Evolutionary conservation across 2,888 invertebrate genomes (phyloP).

Genomic region (Opisthograptis luteolata): DNA sequence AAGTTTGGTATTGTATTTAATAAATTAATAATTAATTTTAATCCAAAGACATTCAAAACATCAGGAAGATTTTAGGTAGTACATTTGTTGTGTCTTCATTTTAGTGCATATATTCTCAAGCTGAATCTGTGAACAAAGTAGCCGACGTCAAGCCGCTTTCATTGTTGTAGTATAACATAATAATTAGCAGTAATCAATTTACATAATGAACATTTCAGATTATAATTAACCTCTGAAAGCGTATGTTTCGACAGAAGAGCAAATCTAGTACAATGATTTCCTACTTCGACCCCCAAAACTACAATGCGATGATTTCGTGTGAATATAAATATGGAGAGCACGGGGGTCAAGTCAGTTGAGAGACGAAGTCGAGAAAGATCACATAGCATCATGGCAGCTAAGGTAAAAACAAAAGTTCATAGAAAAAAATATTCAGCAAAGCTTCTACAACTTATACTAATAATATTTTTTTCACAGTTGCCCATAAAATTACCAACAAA

Average conservation of each 20-base stretch:
- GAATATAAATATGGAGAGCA: slow-evolving; percentile 64
- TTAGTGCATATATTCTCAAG: neutral
- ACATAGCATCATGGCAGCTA: slow-evolving; percentile 60
- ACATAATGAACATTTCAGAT: slow-evolving; percentile 55
- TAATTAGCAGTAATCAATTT: slow-evolving; percentile 51
- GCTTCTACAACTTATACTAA: no score
- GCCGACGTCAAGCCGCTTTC: slow-evolving; percentile 33
- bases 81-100: neutral
- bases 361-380: slow-evolving; percentile 46
- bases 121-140: slow-evolving; percentile 22
- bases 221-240: slow-evolving; percentile 58
- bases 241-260: slow-evolving; percentile 49
- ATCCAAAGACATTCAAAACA: no score
- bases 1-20: no score
- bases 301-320: slow-evolving; percentile 51
- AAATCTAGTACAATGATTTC: slow-evolving; percentile 55
- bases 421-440: no score
- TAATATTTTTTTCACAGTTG: no score
- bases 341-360: slow-evolving; percentile 56
- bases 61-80: no score
- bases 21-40: no score
- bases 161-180: slow-evolving; percentile 48
- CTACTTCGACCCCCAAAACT: slow-evolving; percentile 64
- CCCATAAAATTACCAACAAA: neutral
- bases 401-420: slow-evolving; percentile 48